Evolutionary conservation across 2,113 vertebrate genomes (phyloP).

Genomic region (Pteruthius melanotis): DNA sequence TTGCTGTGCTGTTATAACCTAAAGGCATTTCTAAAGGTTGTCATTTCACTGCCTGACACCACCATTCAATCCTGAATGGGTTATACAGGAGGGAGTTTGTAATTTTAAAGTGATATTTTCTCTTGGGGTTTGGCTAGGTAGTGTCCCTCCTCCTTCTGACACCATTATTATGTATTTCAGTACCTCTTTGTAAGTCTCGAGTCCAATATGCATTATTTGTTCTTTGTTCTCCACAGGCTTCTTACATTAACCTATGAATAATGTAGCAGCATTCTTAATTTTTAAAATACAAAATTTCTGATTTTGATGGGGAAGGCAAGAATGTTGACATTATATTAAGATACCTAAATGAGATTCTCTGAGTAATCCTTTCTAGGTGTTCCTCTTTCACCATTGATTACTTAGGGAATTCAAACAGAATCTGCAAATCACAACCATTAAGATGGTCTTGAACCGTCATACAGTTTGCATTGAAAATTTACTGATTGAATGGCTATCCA

Average conservation of each 20-base stretch:
- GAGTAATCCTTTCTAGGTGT: not conserved
- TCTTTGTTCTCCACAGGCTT: not conserved
- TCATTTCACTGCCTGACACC: conserved; percentile 12
- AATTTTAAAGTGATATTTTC: conserved; percentile 4
- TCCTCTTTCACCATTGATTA: not conserved
- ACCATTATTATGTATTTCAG: not conserved
- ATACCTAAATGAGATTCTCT: not conserved
- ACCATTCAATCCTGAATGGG: not conserved
- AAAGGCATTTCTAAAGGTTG: conserved; percentile 29
- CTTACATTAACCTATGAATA: not conserved
- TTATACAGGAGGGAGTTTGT: not conserved
- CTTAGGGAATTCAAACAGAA: not conserved
- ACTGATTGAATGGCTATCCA: not conserved
- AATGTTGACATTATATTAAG: not conserved
- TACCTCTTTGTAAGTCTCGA: not conserved
- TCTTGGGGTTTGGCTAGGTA: not conserved
- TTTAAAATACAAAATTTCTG: not conserved
- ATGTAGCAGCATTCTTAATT: not conserved
- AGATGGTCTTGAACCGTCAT: not conserved
- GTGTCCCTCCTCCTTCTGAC: not conserved
- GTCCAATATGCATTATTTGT: not conserved
- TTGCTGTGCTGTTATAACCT: conserved; percentile 6
- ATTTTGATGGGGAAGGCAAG: not conserved
- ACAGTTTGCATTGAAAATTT: not conserved
- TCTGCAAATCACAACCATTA: not conserved